phyloP scores from a whole-genome alignment of 2,888 invertebrate species.

The Masnerella sp. region DNA sequence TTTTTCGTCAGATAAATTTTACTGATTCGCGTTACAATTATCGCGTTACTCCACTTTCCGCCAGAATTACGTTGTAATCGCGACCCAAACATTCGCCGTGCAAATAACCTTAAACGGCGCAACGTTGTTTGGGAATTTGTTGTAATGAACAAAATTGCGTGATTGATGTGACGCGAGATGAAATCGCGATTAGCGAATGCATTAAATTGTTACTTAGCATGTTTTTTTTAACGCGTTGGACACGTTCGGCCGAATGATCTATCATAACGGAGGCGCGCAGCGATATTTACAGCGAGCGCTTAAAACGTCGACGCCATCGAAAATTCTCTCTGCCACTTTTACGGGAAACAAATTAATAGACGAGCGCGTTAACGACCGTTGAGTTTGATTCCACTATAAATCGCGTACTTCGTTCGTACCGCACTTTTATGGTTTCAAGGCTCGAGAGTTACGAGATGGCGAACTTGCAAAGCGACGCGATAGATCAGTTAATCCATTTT shows the following conservation, averaged over 20 bases:
- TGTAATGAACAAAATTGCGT: conserved; percentile 9
- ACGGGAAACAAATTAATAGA: conserved; percentile 68
- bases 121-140: conserved; percentile 12
- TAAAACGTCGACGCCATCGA: conserved; percentile 62
- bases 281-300: conserved; percentile 64
- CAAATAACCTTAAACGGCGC: neutral
- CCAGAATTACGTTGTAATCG: conserved; percentile 3
- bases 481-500: conserved; percentile 62
- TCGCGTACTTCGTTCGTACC: conserved; percentile 66
- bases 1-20: conserved; percentile 22
- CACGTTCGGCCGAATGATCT: conserved; percentile 22
- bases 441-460: conserved; percentile 62
- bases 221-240: conserved; percentile 19
- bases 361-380: conserved; percentile 68
- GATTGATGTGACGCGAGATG: conserved; percentile 12
- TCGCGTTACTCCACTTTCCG: neutral
- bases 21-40: conserved; percentile 12
- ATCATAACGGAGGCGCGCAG: conserved; percentile 26
- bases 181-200: conserved; percentile 19
- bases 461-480: conserved; percentile 57
- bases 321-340: conserved; percentile 48
- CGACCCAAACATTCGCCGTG: neutral
- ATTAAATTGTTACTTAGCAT: conserved; percentile 27
- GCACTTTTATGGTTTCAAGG: conserved; percentile 66
- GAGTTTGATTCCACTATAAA: conserved; percentile 70